Evolutionary conservation across 1,140 invertebrate species (phyloP).

Genomic region (Lerema accius): DNA sequence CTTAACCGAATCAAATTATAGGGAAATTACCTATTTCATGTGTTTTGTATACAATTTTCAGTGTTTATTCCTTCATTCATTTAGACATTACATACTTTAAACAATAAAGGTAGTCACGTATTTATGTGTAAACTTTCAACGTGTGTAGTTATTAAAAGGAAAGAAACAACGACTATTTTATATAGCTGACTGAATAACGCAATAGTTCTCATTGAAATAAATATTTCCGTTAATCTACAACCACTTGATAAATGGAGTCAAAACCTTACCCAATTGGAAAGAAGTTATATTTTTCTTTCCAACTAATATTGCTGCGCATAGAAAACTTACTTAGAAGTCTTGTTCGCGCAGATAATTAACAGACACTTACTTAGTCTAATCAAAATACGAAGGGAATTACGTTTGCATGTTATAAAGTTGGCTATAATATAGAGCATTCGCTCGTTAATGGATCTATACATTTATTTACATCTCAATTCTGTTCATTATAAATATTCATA

Average conservation of each 20-base stretch:
- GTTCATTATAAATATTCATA: conserved; percentile 73
- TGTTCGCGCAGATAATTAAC: conserved; percentile 18
- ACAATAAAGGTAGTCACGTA: too few species aligned
- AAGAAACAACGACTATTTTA: too few species aligned
- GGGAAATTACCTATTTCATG: too few species aligned
- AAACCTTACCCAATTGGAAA: neutral
- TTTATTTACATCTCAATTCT: conserved; percentile 78
- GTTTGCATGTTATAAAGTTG: conserved; percentile 51
- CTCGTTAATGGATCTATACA: conserved; percentile 72
- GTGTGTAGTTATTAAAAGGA: too few species aligned
- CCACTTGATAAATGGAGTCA: neutral
- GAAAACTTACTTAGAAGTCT: neutral
- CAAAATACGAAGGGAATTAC: conserved; percentile 56
- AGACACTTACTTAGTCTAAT: conserved; percentile 42
- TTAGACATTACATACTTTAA: too few species aligned
- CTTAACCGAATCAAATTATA: conserved; percentile 45
- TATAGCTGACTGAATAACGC: too few species aligned
- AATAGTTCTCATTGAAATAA: too few species aligned
- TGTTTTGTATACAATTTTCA: too few species aligned
- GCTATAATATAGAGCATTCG: conserved; percentile 57
- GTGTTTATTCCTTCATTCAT: too few species aligned
- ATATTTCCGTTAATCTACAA: too few species aligned
- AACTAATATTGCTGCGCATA: neutral
- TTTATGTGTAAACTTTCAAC: too few species aligned
- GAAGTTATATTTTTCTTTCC: too few species aligned